Evolutionary conservation across 2,888 invertebrate genomes (phyloP).

Genomic region (Xestia xanthographa): DNA sequence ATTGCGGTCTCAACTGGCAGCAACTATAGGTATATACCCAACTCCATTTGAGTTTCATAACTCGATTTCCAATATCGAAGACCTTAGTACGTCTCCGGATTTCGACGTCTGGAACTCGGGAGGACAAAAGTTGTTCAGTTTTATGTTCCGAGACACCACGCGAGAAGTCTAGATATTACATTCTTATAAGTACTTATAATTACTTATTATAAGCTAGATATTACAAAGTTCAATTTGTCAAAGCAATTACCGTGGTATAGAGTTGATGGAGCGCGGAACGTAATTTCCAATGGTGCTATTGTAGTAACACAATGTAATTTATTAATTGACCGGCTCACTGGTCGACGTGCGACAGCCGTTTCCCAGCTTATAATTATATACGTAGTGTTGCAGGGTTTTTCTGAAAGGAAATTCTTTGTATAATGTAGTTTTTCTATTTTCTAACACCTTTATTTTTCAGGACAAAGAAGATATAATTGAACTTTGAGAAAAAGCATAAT

Average conservation of each 20-base stretch:
- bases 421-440: neutral
- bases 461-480: neutral
- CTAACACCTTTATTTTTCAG: neutral
- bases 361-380: neutral
- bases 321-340: constrained; percentile 42
- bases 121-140: neutral
- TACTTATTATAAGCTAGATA: neutral
- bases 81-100: no score
- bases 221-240: constrained; percentile 25
- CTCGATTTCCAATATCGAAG: no score
- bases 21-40: no score
- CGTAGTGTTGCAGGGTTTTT: constrained; percentile 11
- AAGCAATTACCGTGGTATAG: constrained; percentile 24
- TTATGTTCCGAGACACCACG: neutral
- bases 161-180: neutral
- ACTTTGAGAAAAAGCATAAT: neutral
- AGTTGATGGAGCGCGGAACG: constrained; percentile 16
- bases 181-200: no score
- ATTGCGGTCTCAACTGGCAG: no score
- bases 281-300: constrained; percentile 22
- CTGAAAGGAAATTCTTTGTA: neutral
- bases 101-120: no score
- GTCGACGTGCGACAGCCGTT: constrained; percentile 1
- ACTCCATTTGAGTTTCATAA: no score
- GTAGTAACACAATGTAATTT: constrained; percentile 28